Evolutionary conservation across 2,888 invertebrate species (phyloP).

Genomic region (Clepsis dumicolana): DNA sequence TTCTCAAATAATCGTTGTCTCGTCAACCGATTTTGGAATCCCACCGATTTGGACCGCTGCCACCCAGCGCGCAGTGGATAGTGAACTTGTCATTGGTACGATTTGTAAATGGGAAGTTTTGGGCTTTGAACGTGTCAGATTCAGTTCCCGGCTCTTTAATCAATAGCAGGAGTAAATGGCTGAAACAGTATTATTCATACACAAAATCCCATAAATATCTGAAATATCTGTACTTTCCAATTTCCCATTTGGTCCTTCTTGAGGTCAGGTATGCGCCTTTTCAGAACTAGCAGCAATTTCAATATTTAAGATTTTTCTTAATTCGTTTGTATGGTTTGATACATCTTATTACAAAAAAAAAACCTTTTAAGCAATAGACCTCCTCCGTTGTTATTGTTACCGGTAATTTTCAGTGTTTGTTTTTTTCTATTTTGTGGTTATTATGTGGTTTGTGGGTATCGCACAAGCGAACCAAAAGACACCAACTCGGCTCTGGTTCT

Average conservation of each 20-base stretch:
- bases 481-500: too few species aligned
- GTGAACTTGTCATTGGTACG: constrained; percentile 8
- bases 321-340: too few species aligned
- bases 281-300: too few species aligned
- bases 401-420: too few species aligned
- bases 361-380: too few species aligned
- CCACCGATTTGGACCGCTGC: constrained; percentile 26
- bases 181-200: background rate
- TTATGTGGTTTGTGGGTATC: too few species aligned
- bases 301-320: too few species aligned
- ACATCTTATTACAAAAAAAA: too few species aligned
- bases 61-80: constrained; percentile 15
- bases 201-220: background rate
- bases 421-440: too few species aligned
- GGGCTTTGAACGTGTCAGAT: background rate
- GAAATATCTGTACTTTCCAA: background rate
- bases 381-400: too few species aligned
- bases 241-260: background rate
- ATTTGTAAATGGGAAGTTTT: background rate
- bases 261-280: background rate
- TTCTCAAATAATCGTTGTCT: constrained; percentile 17
- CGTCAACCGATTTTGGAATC: constrained; percentile 20
- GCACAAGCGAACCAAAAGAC: too few species aligned
- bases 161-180: background rate
- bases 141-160: background rate